Evolutionary conservation across 2,888 invertebrate species (phyloP), one percentile per base, ranked within the genome.

Genomic region (Spodoptera picta): DNA sequence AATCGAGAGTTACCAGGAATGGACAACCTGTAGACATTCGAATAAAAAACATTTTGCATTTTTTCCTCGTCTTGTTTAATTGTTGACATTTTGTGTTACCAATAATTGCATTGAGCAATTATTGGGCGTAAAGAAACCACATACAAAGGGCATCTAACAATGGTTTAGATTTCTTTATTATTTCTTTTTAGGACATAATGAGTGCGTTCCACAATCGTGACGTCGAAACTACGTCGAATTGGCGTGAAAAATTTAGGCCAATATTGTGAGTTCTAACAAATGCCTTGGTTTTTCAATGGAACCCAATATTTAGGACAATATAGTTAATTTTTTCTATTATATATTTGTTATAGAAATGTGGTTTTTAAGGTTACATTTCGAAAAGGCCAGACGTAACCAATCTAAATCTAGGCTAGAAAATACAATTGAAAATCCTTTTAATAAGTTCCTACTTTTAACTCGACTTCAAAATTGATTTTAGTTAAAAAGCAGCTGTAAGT

Each of bases 1-100:
- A 76, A 79, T 49, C 51, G 52, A 79, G 69, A 79, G 80, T 73
- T 79, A 62, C 73, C 68, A 63, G 57, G 70, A 77, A 73, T 77
- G 31, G 50, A 52, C 57, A 65, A 75, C 67, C 64, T 60, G 60
- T 57, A 11, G 36, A 36, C 36, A 1, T 36, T 36, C 4, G 4
- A 2, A 43, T 36, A 52, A 64, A 45, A 62, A 60, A 69, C 47
- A 49, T 43, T 44, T 77, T 70, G 52, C 56, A 51, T 36, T 36
- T 36, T 36, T 36, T 36, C 31, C 36, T 9, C 36, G 36, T 36
- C 6, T 36, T 9, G 36, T 36, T 36, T 36, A 68, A 64, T 55
- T 14, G 45, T 69, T 75, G 41, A 63, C 42, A 9, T 60, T 68
- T 60, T 60, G 31, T 59, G 46, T 60, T 60, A 50, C 49, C 41